Evolutionary conservation across 2,113 vertebrate species (phyloP), one percentile per base, ranked within the genome.

Genomic region (Eclectus roratus): DNA sequence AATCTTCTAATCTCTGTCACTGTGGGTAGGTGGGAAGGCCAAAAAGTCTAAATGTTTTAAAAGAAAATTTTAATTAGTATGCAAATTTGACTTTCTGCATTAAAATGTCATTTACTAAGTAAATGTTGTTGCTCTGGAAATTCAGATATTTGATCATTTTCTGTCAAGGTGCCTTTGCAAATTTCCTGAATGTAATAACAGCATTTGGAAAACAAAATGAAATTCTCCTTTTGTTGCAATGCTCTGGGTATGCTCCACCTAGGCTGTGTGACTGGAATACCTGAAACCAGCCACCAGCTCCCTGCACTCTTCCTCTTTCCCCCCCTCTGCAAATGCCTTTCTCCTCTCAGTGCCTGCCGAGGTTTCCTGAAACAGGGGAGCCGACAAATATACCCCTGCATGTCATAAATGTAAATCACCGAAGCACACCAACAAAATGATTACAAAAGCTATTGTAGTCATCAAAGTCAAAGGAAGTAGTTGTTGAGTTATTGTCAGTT

Each of bases 51-150:
- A 94, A 91, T 97, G 97, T 97, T 98, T 98, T 98, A 97, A 97
- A 98, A 96, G 96, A 95, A 98, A 96, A 97, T 94, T 98, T 97
- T 98, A 98, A 98, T 98, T 98, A 98, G 97, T 97, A 98, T 98
- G 98, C 96, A 98, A 98, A 98, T 98, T 97, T 92, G 85, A 95
- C 96, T 97, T 88, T 58, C 88, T 82, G 95, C 96, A 97, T 98
- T 98, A 97, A 98, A 98, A 98, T 98, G 97, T 97, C 98, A 98
- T 98, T 98, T 98, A 92, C 97, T 98, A 94, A 98, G 98, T 97
- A 98, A 98, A 98, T 97, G 97, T 96, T 97, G 94, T 97, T 90
- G 96, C 60, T 11, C 89, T 94, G 78, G 1, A 92, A 96, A 96
- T 97, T 97, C 97, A 97, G 98, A 95, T 97, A 93, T 98, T 98